Percentiles rank a stretch among this genome's conserved stretches.
Evolutionary conservation across 1,140 invertebrate genomes (phyloP).

Genomic region (Polyergus mexicanus): DNA sequence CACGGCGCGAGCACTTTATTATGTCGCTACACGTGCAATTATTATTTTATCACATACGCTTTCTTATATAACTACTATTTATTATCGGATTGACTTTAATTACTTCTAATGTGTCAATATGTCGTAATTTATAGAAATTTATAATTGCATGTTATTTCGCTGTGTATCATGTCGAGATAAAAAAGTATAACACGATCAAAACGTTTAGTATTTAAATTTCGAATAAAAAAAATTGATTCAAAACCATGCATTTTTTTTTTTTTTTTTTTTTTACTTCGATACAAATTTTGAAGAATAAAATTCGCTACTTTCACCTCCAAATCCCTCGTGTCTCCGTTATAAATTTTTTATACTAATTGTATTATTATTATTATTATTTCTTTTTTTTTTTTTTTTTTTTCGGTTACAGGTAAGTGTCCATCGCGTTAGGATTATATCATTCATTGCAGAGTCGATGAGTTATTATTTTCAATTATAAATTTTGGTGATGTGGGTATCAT

Average conservation of each 20-base stretch:
- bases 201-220: not conserved
- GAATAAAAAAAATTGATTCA: not conserved
- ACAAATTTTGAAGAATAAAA: not conserved
- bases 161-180: not conserved
- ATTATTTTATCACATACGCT: not conserved
- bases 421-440: not conserved
- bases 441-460: not conserved
- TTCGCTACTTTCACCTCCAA: not conserved
- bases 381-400: too few relatives aligned
- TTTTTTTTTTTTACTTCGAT: not conserved
- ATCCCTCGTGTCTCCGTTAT: not conserved
- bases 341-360: not conserved
- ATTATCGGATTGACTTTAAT: not conserved
- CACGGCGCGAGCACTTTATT: constrained; percentile 34
- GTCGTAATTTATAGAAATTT: not conserved
- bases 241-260: not conserved
- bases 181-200: not conserved
- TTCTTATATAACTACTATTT: constrained; percentile 6
- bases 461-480: not conserved
- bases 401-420: constrained; percentile 46
- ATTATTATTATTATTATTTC: too few relatives aligned
- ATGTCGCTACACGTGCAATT: constrained; percentile 6
- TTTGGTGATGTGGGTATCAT: not conserved
- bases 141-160: not conserved
- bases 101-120: not conserved